Conservation (phyloP, 2,113 vertebrate genomes). For the Notarius quadriscutis region DNA sequence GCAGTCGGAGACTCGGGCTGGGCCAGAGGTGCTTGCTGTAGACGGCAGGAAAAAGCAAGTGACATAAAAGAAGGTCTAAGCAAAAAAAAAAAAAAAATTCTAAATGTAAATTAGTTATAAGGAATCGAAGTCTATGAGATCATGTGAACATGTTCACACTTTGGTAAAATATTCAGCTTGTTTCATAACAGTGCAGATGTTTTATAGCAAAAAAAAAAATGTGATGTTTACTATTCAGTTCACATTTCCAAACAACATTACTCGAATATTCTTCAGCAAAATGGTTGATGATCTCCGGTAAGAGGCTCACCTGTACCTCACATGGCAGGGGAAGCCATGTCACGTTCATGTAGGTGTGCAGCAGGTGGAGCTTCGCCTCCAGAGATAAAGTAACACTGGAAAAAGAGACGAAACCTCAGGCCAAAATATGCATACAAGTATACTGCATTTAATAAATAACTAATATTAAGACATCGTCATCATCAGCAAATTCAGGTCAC, state of each 20-base stretch:
- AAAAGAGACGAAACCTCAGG: neutral
- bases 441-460: neutral
- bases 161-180: neutral
- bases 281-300: neutral
- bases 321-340: slow-evolving; percentile 90
- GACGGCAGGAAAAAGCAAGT: neutral
- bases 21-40: slow-evolving; percentile 84
- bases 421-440: neutral
- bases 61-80: neutral
- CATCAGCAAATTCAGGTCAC: neutral
- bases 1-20: slow-evolving; percentile 94
- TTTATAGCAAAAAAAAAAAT: too few species aligned
- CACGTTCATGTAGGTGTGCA: slow-evolving; percentile 95
- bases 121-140: neutral
- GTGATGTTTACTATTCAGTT: neutral
- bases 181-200: too few species aligned
- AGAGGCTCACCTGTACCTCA: slow-evolving; percentile 76
- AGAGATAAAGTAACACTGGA: slow-evolving; percentile 86
- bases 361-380: slow-evolving; percentile 91
- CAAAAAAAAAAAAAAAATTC: neutral
- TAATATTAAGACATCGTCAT: too few species aligned
- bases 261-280: neutral
- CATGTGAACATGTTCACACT: neutral
- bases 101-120: neutral
- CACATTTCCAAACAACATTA: neutral